Base-by-base conservation (phyloP, 2,797 vertebrate genomes). In the Chelon auratus region DNA sequence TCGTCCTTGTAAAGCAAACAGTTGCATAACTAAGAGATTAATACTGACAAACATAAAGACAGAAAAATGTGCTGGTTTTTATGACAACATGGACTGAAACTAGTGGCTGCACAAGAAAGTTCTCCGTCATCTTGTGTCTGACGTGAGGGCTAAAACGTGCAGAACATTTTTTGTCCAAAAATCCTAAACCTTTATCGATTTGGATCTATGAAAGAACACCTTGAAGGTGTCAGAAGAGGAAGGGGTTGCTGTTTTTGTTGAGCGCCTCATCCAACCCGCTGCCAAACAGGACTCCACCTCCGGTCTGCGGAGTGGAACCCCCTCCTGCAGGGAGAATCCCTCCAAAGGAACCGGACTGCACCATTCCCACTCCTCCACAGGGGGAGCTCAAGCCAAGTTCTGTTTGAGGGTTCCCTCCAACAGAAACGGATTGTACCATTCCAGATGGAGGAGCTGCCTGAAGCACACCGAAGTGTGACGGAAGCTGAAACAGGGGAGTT, bases 211-310 rank as follows among this genome's bases (percentile, higher is more conserved):
- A 13, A 9, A 53, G 9, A 56, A 15, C 24, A 5, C 18, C 0
- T 15, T 43, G 51, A 36, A 13, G 15, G 0, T 50, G 9, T 91
- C 75, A 91, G 45, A 88, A 45, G 45, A 91, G 83, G 74, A 88
- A 93, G 0, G 91, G 88, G 63, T 91, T 86, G 26, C 30, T 75
- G 62, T 62, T 82, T 54, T 53, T 61, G 53, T 56, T 75, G 20
- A 5, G 39, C 0, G 60, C 48, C 5, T 82, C 73, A 22, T 22
- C 55, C n/a, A 26, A 18, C 2, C 39, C 17, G 1, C 66, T 62
- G 52, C 68, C 59, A 13, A 58, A 64, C 54, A 75, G 11, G 45
- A n/a, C 68, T 20, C 71, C 77, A 14, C 37, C 65, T 3, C 13
- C 54, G 3, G 15, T 40, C 36, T 54, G 67, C 37, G 52, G 17